phyloP scores from a whole-genome alignment of 2,797 vertebrate genomes.

The Gallinago stenura region DNA sequence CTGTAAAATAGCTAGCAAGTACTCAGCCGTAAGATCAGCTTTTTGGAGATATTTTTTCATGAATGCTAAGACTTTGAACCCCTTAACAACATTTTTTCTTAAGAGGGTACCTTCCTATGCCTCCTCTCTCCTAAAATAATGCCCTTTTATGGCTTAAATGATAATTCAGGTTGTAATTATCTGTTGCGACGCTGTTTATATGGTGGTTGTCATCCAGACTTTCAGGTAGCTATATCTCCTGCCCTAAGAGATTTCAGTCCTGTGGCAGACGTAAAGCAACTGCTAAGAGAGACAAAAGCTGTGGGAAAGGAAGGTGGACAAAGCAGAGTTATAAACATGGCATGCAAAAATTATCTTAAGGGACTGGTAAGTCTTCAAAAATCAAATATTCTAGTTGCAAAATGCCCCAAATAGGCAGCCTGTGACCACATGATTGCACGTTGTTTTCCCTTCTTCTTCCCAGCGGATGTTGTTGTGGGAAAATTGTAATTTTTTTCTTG shows the following conservation, averaged over 20 bases:
- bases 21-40: neutral
- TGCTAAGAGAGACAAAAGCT: neutral
- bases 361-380: neutral
- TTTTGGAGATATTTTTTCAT: neutral
- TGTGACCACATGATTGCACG: neutral
- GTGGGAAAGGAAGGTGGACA: neutral
- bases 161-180: neutral
- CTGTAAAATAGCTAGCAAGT: neutral
- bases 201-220: neutral
- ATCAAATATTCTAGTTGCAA: neutral
- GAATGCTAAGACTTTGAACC: conserved; percentile 3
- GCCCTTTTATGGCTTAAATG: neutral
- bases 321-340: neutral
- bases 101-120: neutral
- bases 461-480: neutral
- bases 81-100: neutral
- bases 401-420: neutral
- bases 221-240: neutral
- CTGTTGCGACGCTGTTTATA: neutral
- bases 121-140: neutral
- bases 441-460: neutral
- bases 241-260: neutral
- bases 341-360: neutral
- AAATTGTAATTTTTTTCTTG: neutral
- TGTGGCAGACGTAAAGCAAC: neutral